A percentile compares a stretch with the other conserved stretches of the same genome.
phyloP scores from a whole-genome alignment of 2,888 invertebrate genomes.

The Microctonus hyperodae region DNA sequence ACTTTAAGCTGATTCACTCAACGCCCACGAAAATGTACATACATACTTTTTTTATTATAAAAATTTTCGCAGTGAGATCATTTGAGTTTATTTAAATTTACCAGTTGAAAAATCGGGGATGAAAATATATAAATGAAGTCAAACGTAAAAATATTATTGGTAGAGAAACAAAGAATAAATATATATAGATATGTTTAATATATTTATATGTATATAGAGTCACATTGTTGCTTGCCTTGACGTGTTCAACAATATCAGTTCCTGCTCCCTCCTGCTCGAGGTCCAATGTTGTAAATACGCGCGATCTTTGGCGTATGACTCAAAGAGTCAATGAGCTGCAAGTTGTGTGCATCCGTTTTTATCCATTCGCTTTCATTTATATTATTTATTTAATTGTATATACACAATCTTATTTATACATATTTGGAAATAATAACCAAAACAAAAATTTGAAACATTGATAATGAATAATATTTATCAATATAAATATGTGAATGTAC shows the following conservation, averaged over 20 bases:
- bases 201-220: no score
- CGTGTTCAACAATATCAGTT: conserved; percentile 40
- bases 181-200: conserved; percentile 4
- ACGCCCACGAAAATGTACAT: not conserved
- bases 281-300: conserved; percentile 36
- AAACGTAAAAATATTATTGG: conserved; percentile 2
- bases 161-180: conserved; percentile 11
- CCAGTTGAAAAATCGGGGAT: not conserved
- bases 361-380: not conserved
- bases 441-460: no score
- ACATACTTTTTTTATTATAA: not conserved
- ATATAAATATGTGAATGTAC: no score
- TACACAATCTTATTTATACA: not conserved
- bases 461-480: no score
- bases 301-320: conserved; percentile 38
- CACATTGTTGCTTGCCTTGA: conserved; percentile 40
- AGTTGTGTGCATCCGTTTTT: not conserved
- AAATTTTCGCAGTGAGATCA: not conserved
- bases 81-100: not conserved
- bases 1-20: not conserved
- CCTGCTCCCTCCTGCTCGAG: conserved; percentile 52
- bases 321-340: conserved; percentile 47
- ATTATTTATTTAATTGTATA: not conserved
- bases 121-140: not conserved
- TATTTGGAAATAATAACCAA: no score